Conservation (phyloP, 1,140 invertebrate species). For the Listronotus bonariensis region DNA sequence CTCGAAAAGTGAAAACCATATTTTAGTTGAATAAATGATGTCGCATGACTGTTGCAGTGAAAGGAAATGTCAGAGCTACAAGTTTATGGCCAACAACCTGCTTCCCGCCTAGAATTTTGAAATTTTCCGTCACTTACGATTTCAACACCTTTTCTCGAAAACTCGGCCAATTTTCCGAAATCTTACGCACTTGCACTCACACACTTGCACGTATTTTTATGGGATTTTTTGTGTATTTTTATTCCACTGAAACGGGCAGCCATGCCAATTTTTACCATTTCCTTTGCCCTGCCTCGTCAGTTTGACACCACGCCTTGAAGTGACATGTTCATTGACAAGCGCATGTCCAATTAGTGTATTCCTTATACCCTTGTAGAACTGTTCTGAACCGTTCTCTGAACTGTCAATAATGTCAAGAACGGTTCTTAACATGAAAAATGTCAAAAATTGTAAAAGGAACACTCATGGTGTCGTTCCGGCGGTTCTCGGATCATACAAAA, state of each 20-base stretch:
- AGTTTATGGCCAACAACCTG: conserved; percentile 52
- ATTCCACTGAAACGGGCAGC: conserved; percentile 46
- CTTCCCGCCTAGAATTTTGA: conserved; percentile 24
- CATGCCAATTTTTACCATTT: conserved; percentile 54
- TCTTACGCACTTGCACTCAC: conserved; percentile 9
- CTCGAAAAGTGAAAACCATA: conserved; percentile 37
- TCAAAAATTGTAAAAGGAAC: too few species aligned
- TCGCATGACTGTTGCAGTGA: conserved; percentile 47
- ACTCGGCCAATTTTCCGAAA: conserved; percentile 14
- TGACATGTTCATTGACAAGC: too few species aligned
- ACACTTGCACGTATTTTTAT: conserved; percentile 36
- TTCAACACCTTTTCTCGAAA: conserved; percentile 9
- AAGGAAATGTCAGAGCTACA: conserved; percentile 51
- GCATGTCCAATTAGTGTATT: too few species aligned
- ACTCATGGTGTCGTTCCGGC: too few species aligned
- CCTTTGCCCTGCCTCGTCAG: conserved; percentile 42
- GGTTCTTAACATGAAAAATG: too few species aligned
- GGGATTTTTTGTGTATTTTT: conserved; percentile 44
- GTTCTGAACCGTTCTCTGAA: too few species aligned
- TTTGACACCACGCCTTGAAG: conserved; percentile 47
- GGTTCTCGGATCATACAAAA: too few species aligned
- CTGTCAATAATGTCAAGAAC: too few species aligned
- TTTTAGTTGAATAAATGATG: conserved; percentile 32
- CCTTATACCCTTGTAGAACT: too few species aligned
- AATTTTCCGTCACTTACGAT: conserved; percentile 25